Percentiles rank a stretch among this genome's conserved stretches.
These are phyloP conservation scores for Osmerus eperlanus DNA, from an alignment of 2,113 vertebrate genomes.

Conservation along the genomic window DNA sequence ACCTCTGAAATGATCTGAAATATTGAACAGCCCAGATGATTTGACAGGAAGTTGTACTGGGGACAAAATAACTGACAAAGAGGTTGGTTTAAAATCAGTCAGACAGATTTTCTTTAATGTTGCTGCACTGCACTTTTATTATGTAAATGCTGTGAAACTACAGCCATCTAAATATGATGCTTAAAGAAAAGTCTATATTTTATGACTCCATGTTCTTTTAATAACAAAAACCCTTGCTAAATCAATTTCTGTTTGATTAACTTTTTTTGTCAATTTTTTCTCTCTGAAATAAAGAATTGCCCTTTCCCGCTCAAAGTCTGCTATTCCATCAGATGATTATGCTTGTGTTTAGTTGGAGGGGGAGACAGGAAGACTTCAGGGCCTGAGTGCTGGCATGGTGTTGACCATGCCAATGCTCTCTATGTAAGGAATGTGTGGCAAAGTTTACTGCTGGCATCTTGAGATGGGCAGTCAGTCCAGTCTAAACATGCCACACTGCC, in stretches of 20 bases:
- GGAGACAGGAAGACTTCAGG: conserved; percentile 40
- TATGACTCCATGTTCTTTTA: too few species aligned
- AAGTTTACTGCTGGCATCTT: conserved; percentile 72
- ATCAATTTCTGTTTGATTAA: too few species aligned
- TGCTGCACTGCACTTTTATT: too few species aligned
- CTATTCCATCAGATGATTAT: conserved; percentile 37
- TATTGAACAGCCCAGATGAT: conserved; percentile 31
- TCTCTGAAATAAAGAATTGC: too few species aligned
- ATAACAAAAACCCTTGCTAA: too few species aligned
- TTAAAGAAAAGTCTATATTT: too few species aligned
- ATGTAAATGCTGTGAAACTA: too few species aligned
- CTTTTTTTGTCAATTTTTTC: too few species aligned
- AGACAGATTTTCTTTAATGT: too few species aligned
- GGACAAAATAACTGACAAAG: background rate
- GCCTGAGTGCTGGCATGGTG: conserved; percentile 53
- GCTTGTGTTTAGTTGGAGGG: conserved; percentile 45
- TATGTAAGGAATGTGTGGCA: conserved; percentile 70
- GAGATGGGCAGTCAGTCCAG: conserved; percentile 60
- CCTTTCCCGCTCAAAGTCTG: too few species aligned
- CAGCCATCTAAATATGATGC: too few species aligned
- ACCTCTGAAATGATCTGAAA: conserved; percentile 52
- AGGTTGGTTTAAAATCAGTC: background rate
- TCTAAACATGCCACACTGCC: conserved; percentile 55
- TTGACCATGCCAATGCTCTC: conserved; percentile 48
- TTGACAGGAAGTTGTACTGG: conserved; percentile 25